phyloP scores from a whole-genome alignment of 2,888 invertebrate species.

The Ichneumon xanthorius region DNA sequence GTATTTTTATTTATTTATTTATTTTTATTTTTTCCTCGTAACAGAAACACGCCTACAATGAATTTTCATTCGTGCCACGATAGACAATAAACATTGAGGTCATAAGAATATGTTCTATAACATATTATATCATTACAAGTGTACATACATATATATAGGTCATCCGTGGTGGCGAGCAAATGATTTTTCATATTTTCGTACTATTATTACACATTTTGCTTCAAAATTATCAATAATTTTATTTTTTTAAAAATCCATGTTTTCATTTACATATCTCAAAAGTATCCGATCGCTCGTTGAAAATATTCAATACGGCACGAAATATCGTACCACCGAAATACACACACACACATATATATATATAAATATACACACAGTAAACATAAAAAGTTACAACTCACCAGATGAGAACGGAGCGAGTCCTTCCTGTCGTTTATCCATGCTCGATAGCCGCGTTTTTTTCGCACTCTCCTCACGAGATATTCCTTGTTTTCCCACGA shows the following conservation, averaged over 20 bases:
- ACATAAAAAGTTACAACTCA: conserved; percentile 70
- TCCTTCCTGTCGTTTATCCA: conserved; percentile 82
- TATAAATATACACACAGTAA: conserved; percentile 53
- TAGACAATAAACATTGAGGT: too few relatives aligned
- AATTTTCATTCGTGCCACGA: too few relatives aligned
- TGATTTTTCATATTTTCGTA: too few relatives aligned
- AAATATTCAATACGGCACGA: neutral
- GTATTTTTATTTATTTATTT: too few relatives aligned
- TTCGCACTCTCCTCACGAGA: conserved; percentile 26
- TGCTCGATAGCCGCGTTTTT: conserved; percentile 62
- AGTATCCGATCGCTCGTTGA: neutral
- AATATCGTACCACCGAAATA: neutral
- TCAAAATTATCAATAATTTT: too few relatives aligned
- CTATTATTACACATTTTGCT: too few relatives aligned
- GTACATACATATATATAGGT: too few relatives aligned
- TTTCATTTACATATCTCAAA: conserved; percentile 5
- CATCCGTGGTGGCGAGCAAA: too few relatives aligned
- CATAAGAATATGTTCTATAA: too few relatives aligned
- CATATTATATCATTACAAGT: too few relatives aligned
- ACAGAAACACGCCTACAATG: too few relatives aligned
- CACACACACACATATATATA: neutral
- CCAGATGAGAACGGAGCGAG: conserved; percentile 82
- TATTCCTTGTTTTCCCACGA: conserved; percentile 22
- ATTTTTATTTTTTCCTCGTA: too few relatives aligned
- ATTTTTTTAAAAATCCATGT: neutral